These are phyloP conservation scores for Netelia virgata DNA, from an alignment of 2,888 invertebrate species.

Conservation along the genomic window DNA sequence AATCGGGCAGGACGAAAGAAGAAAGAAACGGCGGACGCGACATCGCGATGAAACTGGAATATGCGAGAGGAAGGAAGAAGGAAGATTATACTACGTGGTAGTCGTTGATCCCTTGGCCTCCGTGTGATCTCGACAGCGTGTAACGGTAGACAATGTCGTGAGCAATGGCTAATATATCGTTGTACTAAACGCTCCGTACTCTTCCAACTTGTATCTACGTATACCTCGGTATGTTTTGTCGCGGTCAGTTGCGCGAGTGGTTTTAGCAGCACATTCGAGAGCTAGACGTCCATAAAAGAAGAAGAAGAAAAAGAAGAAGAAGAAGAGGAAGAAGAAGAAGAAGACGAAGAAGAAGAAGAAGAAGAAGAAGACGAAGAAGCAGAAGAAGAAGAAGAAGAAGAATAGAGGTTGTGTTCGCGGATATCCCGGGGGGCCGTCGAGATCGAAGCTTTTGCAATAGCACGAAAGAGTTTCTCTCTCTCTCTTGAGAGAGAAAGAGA, in stretches of 20 bases:
- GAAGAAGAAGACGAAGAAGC: not conserved
- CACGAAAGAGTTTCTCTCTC: not conserved
- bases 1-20: conserved; percentile 24
- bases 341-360: not conserved
- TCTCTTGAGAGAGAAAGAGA: no score
- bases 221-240: not conserved
- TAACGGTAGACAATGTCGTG: conserved; percentile 83
- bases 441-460: not conserved
- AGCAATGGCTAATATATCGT: conserved; percentile 82
- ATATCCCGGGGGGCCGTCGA: not conserved
- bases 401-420: not conserved
- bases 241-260: conserved; percentile 10
- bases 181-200: conserved; percentile 77
- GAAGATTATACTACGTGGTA: conserved; percentile 66
- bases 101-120: conserved; percentile 70
- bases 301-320: not conserved
- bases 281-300: not conserved
- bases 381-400: not conserved
- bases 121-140: conserved; percentile 76
- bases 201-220: conserved; percentile 35
- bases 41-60: no score
- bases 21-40: conserved; percentile 26
- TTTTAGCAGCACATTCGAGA: conserved; percentile 12
- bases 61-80: conserved; percentile 35
- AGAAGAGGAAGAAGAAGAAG: not conserved